A percentile compares a stretch with the other conserved stretches of the same genome.
phyloP scores from a whole-genome alignment of 2,797 vertebrate species.

The Nannoperca australis region DNA sequence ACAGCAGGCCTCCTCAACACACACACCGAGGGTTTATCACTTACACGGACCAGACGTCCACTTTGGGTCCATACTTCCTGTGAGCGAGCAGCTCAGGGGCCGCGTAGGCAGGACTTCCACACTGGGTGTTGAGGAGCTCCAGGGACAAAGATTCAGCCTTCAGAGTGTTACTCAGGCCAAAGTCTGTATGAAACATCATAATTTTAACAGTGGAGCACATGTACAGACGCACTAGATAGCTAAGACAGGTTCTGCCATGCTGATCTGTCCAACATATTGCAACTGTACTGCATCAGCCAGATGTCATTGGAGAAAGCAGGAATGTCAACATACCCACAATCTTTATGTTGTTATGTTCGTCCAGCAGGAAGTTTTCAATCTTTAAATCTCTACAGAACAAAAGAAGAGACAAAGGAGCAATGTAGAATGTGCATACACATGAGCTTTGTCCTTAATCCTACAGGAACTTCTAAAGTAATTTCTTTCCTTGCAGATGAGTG shows the following conservation, averaged over 20 bases:
- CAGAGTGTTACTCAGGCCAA: conserved; percentile 89
- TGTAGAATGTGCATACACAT: conserved; percentile 12
- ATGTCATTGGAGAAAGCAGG: not conserved
- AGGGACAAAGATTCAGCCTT: conserved; percentile 86
- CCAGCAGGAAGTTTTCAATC: conserved; percentile 92
- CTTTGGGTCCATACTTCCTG: conserved; percentile 91
- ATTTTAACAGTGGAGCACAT: conserved; percentile 20
- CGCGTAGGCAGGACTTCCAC: conserved; percentile 90
- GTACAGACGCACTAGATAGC: not conserved
- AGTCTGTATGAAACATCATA: conserved; percentile 81
- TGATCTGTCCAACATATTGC: not conserved
- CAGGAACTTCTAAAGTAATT: conserved; percentile 14
- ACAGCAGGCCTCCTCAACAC: not conserved
- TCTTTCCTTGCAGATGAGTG: not conserved
- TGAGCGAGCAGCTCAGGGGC: conserved; percentile 90
- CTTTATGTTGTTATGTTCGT: conserved; percentile 92
- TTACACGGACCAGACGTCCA: conserved; percentile 91
- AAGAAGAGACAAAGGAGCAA: conserved; percentile 27
- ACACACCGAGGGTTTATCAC: conserved; percentile 64
- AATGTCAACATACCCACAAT: conserved; percentile 86
- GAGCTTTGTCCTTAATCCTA: conserved; percentile 25
- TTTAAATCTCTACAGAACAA: conserved; percentile 87
- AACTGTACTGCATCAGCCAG: not conserved
- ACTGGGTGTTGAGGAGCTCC: conserved; percentile 89
- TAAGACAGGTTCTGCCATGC: not conserved